A percentile compares a stretch with the other conserved stretches of the same genome.
Conservation (phyloP, 2,113 vertebrate genomes). For the Chloropsis cyanopogon region DNA sequence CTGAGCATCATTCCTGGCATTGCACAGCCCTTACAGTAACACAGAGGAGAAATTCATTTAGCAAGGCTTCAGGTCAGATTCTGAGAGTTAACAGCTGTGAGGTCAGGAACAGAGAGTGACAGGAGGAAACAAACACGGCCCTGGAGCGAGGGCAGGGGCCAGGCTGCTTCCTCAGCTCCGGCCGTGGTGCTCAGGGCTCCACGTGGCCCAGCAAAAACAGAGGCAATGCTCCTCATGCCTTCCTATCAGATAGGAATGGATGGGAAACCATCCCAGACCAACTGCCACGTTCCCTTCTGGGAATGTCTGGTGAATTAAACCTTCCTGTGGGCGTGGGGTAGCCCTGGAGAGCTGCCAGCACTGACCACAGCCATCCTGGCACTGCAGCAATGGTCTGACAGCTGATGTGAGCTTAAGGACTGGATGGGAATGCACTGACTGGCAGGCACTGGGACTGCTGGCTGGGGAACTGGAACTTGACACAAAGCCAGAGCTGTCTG, state of each 20-base stretch:
- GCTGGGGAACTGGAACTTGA: not conserved
- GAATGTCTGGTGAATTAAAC: not conserved
- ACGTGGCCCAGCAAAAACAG: rapidly evolving
- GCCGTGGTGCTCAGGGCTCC: rapidly evolving
- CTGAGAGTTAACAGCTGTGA: not conserved
- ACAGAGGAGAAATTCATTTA: not conserved
- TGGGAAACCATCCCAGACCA: not conserved
- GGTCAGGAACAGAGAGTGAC: not conserved
- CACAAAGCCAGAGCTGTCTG: not conserved
- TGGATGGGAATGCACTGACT: not conserved
- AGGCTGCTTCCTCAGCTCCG: not conserved
- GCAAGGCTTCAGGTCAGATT: not conserved
- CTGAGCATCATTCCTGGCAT: not conserved
- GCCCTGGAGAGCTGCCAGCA: not conserved
- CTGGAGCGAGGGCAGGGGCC: rapidly evolving
- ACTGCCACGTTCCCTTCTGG: not conserved
- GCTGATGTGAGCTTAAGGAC: not conserved
- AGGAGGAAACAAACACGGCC: not conserved
- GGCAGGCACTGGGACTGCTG: not conserved
- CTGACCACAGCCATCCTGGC: not conserved
- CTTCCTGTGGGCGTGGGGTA: not conserved
- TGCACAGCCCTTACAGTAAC: not conserved
- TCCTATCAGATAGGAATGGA: rapidly evolving
- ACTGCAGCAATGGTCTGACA: rapidly evolving
- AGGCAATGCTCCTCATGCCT: not conserved